phyloP scores from a whole-genome alignment of 1,140 invertebrate genomes.

The Antheraea pernyi region DNA sequence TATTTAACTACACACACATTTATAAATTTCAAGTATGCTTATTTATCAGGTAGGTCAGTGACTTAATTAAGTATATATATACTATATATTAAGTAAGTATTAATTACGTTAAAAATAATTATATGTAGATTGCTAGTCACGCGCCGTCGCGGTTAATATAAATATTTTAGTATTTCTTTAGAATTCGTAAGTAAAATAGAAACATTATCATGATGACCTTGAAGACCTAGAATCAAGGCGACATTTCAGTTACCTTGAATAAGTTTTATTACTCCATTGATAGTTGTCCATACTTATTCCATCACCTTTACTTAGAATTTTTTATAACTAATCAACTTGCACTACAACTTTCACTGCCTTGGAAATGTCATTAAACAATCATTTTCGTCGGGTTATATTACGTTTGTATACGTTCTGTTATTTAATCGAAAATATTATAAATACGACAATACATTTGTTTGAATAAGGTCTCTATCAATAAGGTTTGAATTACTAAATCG shows the following conservation, averaged over 20 bases:
- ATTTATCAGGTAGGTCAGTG: not conserved
- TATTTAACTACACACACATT: not conserved
- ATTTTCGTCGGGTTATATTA: too few species aligned
- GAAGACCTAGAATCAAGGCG: not conserved
- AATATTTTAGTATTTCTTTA: not conserved
- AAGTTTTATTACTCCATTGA: not conserved
- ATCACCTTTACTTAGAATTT: not conserved
- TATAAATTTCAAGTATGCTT: not conserved
- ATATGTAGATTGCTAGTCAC: not conserved
- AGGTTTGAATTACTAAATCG: too few species aligned
- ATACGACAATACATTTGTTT: too few species aligned
- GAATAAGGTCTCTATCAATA: too few species aligned
- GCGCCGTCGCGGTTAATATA: not conserved
- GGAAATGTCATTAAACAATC: too few species aligned
- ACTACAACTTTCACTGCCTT: not conserved
- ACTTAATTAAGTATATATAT: not conserved
- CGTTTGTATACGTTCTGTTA: too few species aligned
- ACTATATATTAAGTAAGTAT: not conserved
- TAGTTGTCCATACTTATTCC: not conserved
- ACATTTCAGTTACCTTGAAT: constrained; percentile 8
- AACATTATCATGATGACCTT: constrained; percentile 11
- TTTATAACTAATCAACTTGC: not conserved
- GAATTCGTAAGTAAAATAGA: not conserved
- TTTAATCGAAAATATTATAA: too few species aligned
- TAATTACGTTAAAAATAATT: not conserved